Evolutionary conservation across 2,888 invertebrate species (phyloP).

Genomic region (Hemithea aestivaria): DNA sequence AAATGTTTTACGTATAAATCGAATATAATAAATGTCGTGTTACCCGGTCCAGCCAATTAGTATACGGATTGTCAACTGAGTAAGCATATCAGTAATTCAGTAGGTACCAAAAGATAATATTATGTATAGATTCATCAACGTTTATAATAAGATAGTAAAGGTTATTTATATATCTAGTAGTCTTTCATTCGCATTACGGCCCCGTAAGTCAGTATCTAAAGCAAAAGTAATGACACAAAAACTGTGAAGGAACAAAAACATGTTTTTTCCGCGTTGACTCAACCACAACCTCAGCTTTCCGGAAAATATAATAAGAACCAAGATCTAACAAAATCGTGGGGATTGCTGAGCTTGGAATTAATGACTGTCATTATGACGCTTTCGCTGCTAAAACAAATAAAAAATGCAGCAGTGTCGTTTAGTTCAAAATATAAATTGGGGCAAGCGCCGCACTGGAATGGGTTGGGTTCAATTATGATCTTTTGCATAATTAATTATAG

Average conservation of each 20-base stretch:
- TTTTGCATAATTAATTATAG: slow-evolving; percentile 12
- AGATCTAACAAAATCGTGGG: slow-evolving; percentile 41
- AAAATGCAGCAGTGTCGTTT: slow-evolving; percentile 39
- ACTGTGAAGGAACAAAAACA: slow-evolving; percentile 19
- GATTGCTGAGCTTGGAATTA: slow-evolving; percentile 45
- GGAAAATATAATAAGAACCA: slow-evolving; percentile 38
- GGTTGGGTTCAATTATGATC: slow-evolving; percentile 22
- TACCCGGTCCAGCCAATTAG: no score
- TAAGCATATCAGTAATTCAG: no score
- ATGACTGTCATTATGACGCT: slow-evolving; percentile 46
- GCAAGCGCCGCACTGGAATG: slow-evolving; percentile 11
- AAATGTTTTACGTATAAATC: no score
- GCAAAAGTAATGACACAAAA: slow-evolving; percentile 24
- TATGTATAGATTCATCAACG: no score
- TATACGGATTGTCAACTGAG: no score
- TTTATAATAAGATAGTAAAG: no score
- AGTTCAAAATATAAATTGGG: slow-evolving; percentile 15
- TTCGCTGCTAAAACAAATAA: slow-evolving; percentile 42
- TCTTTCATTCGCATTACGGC: slow-evolving; percentile 22
- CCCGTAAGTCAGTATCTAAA: slow-evolving; percentile 17
- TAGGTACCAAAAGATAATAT: no score
- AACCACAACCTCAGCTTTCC: slow-evolving; percentile 27
- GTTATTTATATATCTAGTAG: slow-evolving; percentile 17
- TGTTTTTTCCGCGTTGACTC: slow-evolving; percentile 33
- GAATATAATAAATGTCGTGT: no score